Conservation (phyloP, 2,113 vertebrate species). For the Casuarius casuarius region DNA sequence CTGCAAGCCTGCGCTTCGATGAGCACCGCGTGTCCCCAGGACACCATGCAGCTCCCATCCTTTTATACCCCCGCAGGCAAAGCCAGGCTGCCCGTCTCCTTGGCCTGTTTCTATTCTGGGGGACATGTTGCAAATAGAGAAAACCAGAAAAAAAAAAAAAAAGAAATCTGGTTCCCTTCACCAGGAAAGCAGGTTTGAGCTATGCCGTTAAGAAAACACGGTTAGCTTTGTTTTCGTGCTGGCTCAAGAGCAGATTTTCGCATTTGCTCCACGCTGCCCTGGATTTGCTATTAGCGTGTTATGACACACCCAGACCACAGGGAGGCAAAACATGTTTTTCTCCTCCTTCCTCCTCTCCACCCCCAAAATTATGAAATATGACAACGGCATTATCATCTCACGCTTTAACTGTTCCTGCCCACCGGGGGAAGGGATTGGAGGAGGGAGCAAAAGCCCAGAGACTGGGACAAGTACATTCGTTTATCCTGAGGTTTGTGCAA, state of each 20-base stretch:
- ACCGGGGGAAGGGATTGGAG: not conserved
- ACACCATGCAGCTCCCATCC: not conserved
- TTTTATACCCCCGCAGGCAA: not conserved
- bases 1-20: not conserved
- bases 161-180: not conserved
- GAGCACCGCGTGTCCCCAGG: not conserved
- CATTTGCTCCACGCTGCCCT: not conserved
- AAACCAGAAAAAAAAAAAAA: not conserved
- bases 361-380: not conserved
- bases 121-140: not conserved
- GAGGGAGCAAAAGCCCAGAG: not conserved
- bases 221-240: not conserved
- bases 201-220: not conserved
- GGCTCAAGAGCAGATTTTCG: not conserved
- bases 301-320: not conserved
- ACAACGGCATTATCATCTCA: not conserved
- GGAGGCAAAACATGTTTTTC: conserved; percentile 42
- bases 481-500: not conserved
- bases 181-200: not conserved
- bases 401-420: not conserved
- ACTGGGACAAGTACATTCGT: not conserved
- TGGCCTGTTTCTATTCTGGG: conserved; percentile 12
- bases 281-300: not conserved
- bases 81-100: not conserved
- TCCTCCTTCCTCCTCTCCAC: conserved; percentile 11